Evolutionary conservation across 2,113 vertebrate species (phyloP).

Genomic region (Salminus brasiliensis): DNA sequence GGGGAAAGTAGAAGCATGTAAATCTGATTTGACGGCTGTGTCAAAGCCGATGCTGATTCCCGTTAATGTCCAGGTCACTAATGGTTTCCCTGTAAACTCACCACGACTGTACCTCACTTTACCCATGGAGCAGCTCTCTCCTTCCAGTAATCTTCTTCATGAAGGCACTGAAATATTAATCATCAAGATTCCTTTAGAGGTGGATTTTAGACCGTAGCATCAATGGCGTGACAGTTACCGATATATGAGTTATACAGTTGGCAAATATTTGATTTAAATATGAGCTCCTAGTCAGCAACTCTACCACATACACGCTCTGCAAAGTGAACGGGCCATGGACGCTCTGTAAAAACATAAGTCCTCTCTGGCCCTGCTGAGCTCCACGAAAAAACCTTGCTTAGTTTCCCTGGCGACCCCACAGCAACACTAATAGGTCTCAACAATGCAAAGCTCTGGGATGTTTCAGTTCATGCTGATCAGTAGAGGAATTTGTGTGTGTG

Average conservation of each 20-base stretch:
- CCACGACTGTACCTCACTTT: constrained; percentile 25
- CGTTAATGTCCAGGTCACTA: constrained; percentile 61
- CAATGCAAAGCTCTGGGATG: constrained; percentile 72
- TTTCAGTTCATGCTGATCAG: constrained; percentile 49
- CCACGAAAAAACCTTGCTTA: constrained; percentile 58
- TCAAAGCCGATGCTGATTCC: too few species aligned
- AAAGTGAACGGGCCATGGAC: background rate
- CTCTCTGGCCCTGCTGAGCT: constrained; percentile 46
- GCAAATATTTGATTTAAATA: background rate
- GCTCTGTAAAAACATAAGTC: constrained; percentile 42
- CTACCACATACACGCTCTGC: background rate
- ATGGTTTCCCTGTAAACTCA: constrained; percentile 54
- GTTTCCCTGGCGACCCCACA: constrained; percentile 71
- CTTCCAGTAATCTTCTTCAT: constrained; percentile 62
- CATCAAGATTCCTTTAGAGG: background rate
- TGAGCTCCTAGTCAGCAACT: background rate
- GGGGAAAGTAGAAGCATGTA: too few species aligned
- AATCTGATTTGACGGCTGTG: too few species aligned
- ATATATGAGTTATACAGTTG: background rate
- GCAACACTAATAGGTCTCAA: constrained; percentile 71
- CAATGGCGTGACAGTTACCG: background rate
- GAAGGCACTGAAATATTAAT: constrained; percentile 76
- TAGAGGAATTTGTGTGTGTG: constrained; percentile 32
- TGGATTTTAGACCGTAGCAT: background rate
- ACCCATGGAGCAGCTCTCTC: constrained; percentile 11